Evolutionary conservation across 1,140 invertebrate species (phyloP).

Genomic region (Megalonaias nervosa): DNA sequence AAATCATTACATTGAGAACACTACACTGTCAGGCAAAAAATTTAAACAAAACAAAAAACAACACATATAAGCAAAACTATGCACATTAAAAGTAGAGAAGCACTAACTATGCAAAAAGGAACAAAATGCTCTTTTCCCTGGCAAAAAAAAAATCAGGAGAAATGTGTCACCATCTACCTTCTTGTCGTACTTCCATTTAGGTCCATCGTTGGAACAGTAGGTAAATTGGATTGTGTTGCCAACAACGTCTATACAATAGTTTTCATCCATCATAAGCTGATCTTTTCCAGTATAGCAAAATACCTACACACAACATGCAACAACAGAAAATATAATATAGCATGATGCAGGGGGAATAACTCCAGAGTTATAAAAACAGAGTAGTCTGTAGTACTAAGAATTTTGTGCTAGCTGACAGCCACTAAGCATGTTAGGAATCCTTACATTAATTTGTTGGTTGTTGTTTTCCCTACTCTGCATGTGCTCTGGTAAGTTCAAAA

Average conservation of each 20-base stretch:
- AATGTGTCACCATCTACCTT: conserved; percentile 48
- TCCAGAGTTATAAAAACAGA: conserved; percentile 1
- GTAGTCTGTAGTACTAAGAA: not conserved
- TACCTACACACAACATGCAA: conserved; percentile 74
- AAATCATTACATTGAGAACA: not conserved
- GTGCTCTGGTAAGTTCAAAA: too few species aligned
- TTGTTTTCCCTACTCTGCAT: not conserved
- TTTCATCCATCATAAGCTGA: conserved; percentile 98
- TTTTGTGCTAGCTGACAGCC: not conserved
- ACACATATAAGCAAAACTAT: not conserved
- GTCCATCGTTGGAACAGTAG: conserved; percentile 41
- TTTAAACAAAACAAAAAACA: not conserved
- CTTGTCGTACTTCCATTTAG: conserved; percentile 57
- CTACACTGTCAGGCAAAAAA: not conserved
- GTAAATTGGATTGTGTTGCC: conserved; percentile 39
- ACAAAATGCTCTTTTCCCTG: not conserved
- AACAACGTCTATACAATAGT: conserved; percentile 55
- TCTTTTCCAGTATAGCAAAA: conserved; percentile 97
- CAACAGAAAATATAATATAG: conserved; percentile 15
- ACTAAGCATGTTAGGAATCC: not conserved
- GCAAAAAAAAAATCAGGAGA: not conserved
- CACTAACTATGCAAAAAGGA: not conserved
- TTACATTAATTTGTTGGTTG: not conserved
- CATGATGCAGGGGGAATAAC: conserved; percentile 4
- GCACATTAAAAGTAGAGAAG: not conserved